phyloP scores from a whole-genome alignment of 2,797 vertebrate species.

The Acipenser transmontanus region DNA sequence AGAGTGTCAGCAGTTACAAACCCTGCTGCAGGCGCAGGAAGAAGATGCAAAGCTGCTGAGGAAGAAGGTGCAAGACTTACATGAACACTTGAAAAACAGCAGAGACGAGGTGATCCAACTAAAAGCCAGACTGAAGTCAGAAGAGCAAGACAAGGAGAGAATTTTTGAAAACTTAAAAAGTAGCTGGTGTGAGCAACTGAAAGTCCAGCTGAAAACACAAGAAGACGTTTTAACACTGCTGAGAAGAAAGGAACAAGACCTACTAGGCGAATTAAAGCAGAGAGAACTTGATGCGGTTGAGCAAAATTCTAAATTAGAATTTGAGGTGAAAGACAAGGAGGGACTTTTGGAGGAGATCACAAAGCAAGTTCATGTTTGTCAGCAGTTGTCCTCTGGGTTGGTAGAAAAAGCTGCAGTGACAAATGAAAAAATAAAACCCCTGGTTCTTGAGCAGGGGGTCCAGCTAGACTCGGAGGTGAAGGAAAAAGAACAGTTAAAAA shows the following conservation, averaged over 20 bases:
- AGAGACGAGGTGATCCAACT: constrained; percentile 24
- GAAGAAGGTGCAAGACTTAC: constrained; percentile 32
- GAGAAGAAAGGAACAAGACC: constrained; percentile 14
- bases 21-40: constrained; percentile 30
- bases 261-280: constrained; percentile 29
- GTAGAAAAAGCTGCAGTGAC: constrained; percentile 45
- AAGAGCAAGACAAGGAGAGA: constrained; percentile 39
- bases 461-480: constrained; percentile 37
- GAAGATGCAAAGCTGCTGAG: constrained; percentile 26
- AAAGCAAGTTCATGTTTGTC: constrained; percentile 29
- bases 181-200: constrained; percentile 37
- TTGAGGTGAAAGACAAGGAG: constrained; percentile 34
- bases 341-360: constrained; percentile 38
- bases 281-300: constrained; percentile 23
- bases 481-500: constrained; percentile 30
- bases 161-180: constrained; percentile 49
- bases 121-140: constrained; percentile 26
- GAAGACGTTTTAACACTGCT: constrained; percentile 24
- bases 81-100: constrained; percentile 32
- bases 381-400: constrained; percentile 54
- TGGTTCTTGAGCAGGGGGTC: constrained; percentile 33
- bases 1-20: constrained; percentile 32
- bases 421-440: constrained; percentile 26
- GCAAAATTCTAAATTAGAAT: constrained; percentile 29
- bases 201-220: constrained; percentile 30